These are phyloP conservation scores for Pogona vitticeps DNA, from an alignment of 2,113 vertebrate species.

Conservation along the genomic window DNA sequence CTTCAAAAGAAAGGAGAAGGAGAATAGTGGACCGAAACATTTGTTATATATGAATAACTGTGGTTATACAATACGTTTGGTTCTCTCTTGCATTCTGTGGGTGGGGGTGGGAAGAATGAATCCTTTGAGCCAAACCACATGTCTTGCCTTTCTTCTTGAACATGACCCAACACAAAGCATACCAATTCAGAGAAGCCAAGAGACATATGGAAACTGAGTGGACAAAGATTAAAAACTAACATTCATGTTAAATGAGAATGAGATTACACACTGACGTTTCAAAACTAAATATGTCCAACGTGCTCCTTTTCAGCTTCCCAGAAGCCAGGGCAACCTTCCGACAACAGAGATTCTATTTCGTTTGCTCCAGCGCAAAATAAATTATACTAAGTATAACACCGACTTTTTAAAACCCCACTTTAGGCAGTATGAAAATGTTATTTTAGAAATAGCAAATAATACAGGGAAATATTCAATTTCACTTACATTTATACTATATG, in stretches of 20 bases:
- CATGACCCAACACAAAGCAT: slow-evolving; percentile 39
- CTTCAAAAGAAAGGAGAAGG: slow-evolving; percentile 8
- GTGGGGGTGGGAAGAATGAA: slow-evolving; percentile 9
- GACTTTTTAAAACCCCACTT: slow-evolving; percentile 20
- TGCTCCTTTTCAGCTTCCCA: slow-evolving; percentile 14
- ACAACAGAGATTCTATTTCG: background rate
- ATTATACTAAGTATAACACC: background rate
- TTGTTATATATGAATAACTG: slow-evolving; percentile 35
- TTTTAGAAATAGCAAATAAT: slow-evolving; percentile 18
- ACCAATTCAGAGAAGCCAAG: slow-evolving; percentile 14
- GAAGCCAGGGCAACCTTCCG: slow-evolving; percentile 9
- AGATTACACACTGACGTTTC: slow-evolving; percentile 22
- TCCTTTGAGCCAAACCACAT: slow-evolving; percentile 43
- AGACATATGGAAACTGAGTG: slow-evolving; percentile 37
- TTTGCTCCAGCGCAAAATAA: background rate
- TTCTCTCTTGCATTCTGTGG: slow-evolving; percentile 41
- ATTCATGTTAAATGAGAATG: slow-evolving; percentile 27
- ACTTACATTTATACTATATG: background rate
- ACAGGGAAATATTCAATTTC: background rate
- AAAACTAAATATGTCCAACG: slow-evolving; percentile 20
- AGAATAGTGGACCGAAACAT: slow-evolving; percentile 19
- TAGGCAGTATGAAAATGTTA: background rate
- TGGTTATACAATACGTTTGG: slow-evolving; percentile 33
- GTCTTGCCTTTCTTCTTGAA: slow-evolving; percentile 41
- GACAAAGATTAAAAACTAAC: slow-evolving; percentile 34